Percentiles rank a stretch among this genome's conserved stretches.
Evolutionary conservation across 2,888 invertebrate genomes (phyloP).

Genomic region (Tyria jacobaeae): DNA sequence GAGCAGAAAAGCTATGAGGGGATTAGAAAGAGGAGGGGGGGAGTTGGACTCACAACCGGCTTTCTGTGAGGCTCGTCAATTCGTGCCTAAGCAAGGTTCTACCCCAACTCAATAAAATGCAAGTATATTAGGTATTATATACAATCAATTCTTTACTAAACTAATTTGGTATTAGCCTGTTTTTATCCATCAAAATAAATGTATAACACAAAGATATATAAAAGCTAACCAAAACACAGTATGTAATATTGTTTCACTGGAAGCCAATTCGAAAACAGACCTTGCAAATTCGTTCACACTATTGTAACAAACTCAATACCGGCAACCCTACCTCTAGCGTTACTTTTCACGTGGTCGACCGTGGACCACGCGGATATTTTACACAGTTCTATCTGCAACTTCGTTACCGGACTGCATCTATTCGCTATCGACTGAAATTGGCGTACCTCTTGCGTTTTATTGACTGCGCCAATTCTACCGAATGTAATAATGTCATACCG

Average conservation of each 20-base stretch:
- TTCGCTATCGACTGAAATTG: slow-evolving; percentile 8
- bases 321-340: slow-evolving; percentile 3
- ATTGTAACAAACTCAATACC: slow-evolving; percentile 3
- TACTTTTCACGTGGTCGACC: slow-evolving; percentile 6
- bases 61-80: too few species aligned
- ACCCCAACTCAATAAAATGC: too few species aligned
- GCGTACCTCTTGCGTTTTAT: slow-evolving; percentile 14
- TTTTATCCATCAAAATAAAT: too few species aligned
- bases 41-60: too few species aligned
- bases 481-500: not conserved
- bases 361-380: not conserved
- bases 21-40: too few species aligned
- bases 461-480: slow-evolving; percentile 7
- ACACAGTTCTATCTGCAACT: slow-evolving; percentile 26
- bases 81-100: too few species aligned
- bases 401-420: slow-evolving; percentile 31
- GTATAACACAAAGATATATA: too few species aligned
- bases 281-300: slow-evolving; percentile 1
- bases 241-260: not conserved
- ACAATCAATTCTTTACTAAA: too few species aligned
- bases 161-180: too few species aligned
- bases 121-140: too few species aligned
- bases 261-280: not conserved
- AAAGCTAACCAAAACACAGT: not conserved
- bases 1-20: too few species aligned